phyloP scores from a whole-genome alignment of 2,888 invertebrate genomes.

The Oscheius myriophilus region DNA sequence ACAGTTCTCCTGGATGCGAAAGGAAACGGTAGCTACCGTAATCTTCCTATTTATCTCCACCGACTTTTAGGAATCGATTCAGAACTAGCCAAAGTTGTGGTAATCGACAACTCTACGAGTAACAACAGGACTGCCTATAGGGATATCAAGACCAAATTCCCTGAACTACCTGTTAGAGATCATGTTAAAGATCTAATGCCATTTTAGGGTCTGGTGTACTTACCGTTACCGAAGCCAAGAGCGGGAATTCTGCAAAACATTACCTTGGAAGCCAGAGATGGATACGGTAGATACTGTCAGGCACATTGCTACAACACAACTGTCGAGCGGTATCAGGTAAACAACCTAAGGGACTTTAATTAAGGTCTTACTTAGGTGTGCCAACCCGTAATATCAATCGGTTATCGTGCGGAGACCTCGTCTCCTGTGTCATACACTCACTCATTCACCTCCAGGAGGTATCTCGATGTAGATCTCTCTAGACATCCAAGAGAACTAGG shows the following conservation, averaged over 20 bases:
- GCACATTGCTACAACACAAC: slow-evolving; percentile 66
- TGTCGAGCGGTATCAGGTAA: slow-evolving; percentile 63
- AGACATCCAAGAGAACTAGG: slow-evolving; percentile 59
- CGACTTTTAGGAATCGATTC: slow-evolving; percentile 37
- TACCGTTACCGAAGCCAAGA: slow-evolving; percentile 64
- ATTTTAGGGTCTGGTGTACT: slow-evolving; percentile 61
- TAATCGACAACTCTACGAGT: slow-evolving; percentile 36
- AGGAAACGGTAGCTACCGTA: slow-evolving; percentile 33
- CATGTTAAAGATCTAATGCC: not conserved
- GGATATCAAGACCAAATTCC: slow-evolving; percentile 23
- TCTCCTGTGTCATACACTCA: slow-evolving; percentile 50
- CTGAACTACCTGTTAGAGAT: slow-evolving; percentile 12
- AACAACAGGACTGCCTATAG: slow-evolving; percentile 38
- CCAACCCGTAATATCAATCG: slow-evolving; percentile 56
- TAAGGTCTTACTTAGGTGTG: slow-evolving; percentile 53
- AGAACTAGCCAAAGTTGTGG: slow-evolving; percentile 41
- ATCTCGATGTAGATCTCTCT: slow-evolving; percentile 63
- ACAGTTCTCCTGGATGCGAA: slow-evolving; percentile 58
- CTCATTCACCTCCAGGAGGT: slow-evolving; percentile 47
- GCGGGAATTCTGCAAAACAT: slow-evolving; percentile 50
- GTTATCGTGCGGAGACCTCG: slow-evolving; percentile 45
- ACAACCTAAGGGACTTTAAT: not conserved
- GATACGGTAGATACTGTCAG: slow-evolving; percentile 68
- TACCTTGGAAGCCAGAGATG: slow-evolving; percentile 62
- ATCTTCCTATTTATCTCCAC: not conserved